Conservation (phyloP, 2,797 vertebrate genomes). For the Ctenosaura bakeri region DNA sequence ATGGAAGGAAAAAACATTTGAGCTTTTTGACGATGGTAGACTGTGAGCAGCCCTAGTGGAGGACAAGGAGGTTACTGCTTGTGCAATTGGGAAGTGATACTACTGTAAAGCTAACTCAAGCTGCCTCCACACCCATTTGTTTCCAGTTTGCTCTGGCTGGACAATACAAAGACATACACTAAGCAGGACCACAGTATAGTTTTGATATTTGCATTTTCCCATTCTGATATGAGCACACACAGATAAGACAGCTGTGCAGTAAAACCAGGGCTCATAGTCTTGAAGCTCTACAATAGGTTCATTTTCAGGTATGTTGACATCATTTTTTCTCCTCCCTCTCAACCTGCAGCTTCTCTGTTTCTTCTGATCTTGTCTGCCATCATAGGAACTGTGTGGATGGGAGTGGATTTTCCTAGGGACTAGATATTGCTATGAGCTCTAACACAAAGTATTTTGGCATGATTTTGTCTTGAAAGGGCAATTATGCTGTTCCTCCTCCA, state of each 20-base stretch:
- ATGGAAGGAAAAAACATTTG: not conserved
- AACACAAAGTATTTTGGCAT: no score
- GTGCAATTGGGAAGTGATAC: not conserved
- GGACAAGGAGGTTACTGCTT: not conserved
- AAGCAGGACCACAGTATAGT: not conserved
- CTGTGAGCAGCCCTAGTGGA: not conserved
- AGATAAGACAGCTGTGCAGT: not conserved
- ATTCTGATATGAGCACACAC: not conserved
- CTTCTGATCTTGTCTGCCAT: no score
- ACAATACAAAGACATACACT: not conserved
- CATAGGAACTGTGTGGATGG: no score
- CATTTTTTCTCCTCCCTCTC: no score
- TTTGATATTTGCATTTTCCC: not conserved
- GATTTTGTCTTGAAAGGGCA: no score
- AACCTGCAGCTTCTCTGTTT: no score
- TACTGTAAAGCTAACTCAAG: not conserved
- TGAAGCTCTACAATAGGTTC: no score
- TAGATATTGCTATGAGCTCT: no score
- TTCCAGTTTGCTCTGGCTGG: not conserved
- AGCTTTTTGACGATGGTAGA: not conserved
- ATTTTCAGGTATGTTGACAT: no score
- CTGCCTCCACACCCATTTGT: not conserved
- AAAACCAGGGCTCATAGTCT: no score
- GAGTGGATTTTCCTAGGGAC: no score
- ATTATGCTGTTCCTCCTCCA: no score